Evolutionary conservation across 2,888 invertebrate species (phyloP), one percentile per base, ranked within the genome.

Genomic region (Polyommatus iphigenia): DNA sequence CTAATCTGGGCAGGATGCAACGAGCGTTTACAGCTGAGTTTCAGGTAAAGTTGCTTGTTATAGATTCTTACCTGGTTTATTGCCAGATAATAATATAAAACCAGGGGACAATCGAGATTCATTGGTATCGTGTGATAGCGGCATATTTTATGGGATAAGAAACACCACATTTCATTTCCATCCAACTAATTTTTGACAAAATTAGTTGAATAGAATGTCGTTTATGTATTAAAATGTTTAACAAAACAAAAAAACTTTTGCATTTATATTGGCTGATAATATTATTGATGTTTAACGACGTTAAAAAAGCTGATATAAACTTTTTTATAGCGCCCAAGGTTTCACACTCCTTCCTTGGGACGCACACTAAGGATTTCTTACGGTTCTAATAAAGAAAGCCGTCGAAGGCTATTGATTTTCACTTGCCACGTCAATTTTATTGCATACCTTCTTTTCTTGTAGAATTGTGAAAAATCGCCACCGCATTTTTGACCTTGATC

Each of bases 351-450:
- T n/a, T n/a, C 18, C 36, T n/a, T 77, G 78, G 79, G 62, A 79
- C 75, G 78, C 50, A 81, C 80, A 82, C 82, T 82, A 82, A 82
- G 80, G 81, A 81, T 81, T 82, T 81, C 81, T 83, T 82, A 80
- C 83, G 81, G 78, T 77, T 82, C 79, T 80, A 79, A 82, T 83
- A 82, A 83, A 82, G 82, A 79, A 83, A 82, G 82, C 82, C 82
- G 83, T 82, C 81, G 81, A 83, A 82, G 82, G 80, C 85, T 84
- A 85, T 86, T 85, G 86, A 86, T 86, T 86, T 85, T 84, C 84
- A 84, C 85, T 85, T 83, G 82, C 82, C 82, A 82, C 71, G 76
- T 78, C 81, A 78, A 79, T 82, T 81, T 81, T 81, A 82, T 82
- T 82, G 80, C 82, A 81, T 79, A 79, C 81, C 82, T 78, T 76